Evolutionary conservation across 1,140 invertebrate species (phyloP).

Genomic region (Drosophila kikkawai): DNA sequence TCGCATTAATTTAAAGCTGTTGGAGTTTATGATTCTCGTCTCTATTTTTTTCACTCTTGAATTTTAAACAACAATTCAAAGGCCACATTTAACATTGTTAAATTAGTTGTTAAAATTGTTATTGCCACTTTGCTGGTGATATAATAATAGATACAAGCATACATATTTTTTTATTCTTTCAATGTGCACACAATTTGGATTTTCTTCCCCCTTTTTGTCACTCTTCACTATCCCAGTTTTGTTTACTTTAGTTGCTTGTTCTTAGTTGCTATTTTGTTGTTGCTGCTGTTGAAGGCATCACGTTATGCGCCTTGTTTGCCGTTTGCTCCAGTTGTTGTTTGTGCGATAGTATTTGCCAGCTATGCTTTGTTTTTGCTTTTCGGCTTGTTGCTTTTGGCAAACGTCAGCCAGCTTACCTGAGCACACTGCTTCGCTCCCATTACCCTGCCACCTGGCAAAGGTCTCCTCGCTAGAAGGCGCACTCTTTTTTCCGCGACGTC

Average conservation of each 20-base stretch:
- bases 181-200: slow-evolving; percentile 6
- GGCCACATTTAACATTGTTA: slow-evolving; percentile 29
- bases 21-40: background rate
- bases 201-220: background rate
- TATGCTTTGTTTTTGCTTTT: slow-evolving; percentile 12
- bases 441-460: background rate
- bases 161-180: slow-evolving; percentile 1
- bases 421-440: too few relatives aligned
- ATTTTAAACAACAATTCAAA: slow-evolving; percentile 6
- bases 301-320: background rate
- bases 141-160: background rate
- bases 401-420: slow-evolving; percentile 1
- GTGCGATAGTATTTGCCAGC: slow-evolving; percentile 1
- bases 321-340: slow-evolving; percentile 10
- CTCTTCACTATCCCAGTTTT: slow-evolving; percentile 2
- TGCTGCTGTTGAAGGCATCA: slow-evolving; percentile 5
- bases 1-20: slow-evolving; percentile 8
- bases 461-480: background rate
- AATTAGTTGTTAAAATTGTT: slow-evolving; percentile 3
- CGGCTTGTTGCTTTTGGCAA: background rate
- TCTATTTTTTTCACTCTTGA: background rate
- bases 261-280: background rate
- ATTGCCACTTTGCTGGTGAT: background rate
- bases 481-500: slow-evolving; percentile 1
- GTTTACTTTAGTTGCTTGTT: slow-evolving; percentile 2